Evolutionary conservation across 2,797 vertebrate genomes (phyloP).

Genomic region (Pseudomugil tenellus): DNA sequence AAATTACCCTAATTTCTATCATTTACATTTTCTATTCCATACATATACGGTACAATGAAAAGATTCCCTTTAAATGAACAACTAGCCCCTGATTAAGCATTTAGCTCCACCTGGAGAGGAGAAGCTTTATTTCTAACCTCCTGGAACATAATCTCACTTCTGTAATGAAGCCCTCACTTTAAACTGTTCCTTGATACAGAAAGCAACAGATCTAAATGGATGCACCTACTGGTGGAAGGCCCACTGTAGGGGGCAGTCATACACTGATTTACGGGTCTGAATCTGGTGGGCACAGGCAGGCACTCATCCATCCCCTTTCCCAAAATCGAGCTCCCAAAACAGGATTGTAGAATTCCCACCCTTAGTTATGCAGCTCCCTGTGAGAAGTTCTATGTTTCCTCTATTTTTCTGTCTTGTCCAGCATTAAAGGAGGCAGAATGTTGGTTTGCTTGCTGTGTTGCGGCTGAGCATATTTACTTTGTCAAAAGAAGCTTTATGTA

Average conservation of each 20-base stretch:
- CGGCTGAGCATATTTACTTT: too few relatives aligned
- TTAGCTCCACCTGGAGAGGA: background rate
- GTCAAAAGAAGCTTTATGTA: too few relatives aligned
- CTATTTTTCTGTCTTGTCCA: too few relatives aligned
- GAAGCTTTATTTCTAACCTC: background rate
- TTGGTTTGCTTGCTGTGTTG: too few relatives aligned
- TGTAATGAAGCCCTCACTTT: background rate
- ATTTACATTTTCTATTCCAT: too few relatives aligned
- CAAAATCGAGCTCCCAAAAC: background rate
- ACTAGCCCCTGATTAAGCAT: background rate
- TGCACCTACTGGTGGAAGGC: background rate
- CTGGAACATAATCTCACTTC: slow-evolving; percentile 2
- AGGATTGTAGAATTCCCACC: background rate
- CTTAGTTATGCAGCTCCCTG: too few relatives aligned
- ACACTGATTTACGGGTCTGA: background rate
- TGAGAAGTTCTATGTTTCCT: too few relatives aligned
- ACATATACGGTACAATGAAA: too few relatives aligned
- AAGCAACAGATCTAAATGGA: too few relatives aligned
- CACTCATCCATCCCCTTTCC: background rate
- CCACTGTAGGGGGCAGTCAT: background rate
- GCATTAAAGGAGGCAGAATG: too few relatives aligned
- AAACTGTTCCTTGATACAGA: too few relatives aligned
- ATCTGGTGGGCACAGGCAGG: background rate
- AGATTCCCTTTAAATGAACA: background rate
- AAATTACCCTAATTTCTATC: too few relatives aligned